Base-by-base conservation (phyloP, 1,140 invertebrate genomes). In the Brachionus rotundiformis region DNA sequence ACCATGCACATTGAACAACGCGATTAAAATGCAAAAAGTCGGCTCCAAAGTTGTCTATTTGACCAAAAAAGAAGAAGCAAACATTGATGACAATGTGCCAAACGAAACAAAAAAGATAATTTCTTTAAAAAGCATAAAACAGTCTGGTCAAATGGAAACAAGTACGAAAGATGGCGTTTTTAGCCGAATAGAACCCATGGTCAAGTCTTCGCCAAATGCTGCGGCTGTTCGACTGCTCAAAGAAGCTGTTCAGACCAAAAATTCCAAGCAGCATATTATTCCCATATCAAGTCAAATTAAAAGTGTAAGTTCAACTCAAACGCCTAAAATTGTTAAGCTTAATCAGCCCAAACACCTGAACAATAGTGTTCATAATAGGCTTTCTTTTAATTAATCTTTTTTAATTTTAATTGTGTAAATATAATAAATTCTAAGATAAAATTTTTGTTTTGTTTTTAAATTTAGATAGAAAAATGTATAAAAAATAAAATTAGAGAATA, bases 351-450 rank as follows among this genome's bases (percentile, higher is more conserved):
- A 44, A 29, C 29, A n/a, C 36, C 19, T 71, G n/a, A 44, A 41
- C 19, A 73, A 41, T 44, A 73, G 68, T 25, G 39, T 73, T 73
- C 68, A 73, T 44, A 23, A 73, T 10, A 41, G 68, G 27, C 41
- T 73, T 13, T 47, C 68, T 25, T 73, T 73, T 73, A 73, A 73
- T 25, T 31, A 73, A 29, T 73, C 23, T 47, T 47, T 19, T 54
- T 11, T 41, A 41, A 54, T 25, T 54, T 54, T 54, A 54, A 54
- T 54, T 54, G 16, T 54, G 47, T 54, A 54, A 54, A 54, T 54
- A 54, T 19, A 54, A 19, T 8, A 54, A 54, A 54, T 54, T 54
- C 7, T 54, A 2, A 0, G 0, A 54, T 19, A 2, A 5, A 23
- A 54, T 16, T 39, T 39, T 39, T 39, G 36, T 39, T 6, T 11